phyloP scores from a whole-genome alignment of 92 coral and sea anemone species.

The Siderastrea siderea region DNA sequence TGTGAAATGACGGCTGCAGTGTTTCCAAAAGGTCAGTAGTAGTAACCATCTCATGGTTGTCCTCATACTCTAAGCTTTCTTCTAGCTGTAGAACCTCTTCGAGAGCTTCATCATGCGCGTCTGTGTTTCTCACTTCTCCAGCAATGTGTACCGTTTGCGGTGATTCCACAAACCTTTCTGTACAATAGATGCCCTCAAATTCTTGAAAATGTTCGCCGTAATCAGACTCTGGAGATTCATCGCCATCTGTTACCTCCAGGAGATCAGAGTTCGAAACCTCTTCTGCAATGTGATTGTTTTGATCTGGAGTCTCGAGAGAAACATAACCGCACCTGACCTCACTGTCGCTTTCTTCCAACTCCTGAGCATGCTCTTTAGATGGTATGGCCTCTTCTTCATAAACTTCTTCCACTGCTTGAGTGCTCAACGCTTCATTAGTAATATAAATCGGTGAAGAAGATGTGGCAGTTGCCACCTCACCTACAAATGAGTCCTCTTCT shows the following conservation, averaged over 20 bases:
- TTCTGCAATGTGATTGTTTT: slow-evolving; percentile 26
- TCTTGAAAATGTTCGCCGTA: slow-evolving; percentile 40
- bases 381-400: slow-evolving; percentile 17
- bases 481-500: slow-evolving; percentile 8
- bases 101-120: background rate
- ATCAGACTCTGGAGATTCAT: slow-evolving; percentile 55
- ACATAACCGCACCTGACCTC: slow-evolving; percentile 37
- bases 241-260: slow-evolving; percentile 31
- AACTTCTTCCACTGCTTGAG: slow-evolving; percentile 12
- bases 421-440: slow-evolving; percentile 35
- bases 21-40: slow-evolving; percentile 2
- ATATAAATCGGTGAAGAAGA: slow-evolving; percentile 21
- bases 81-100: slow-evolving; percentile 20
- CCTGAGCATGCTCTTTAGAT: slow-evolving; percentile 41
- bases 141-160: slow-evolving; percentile 11
- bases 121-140: slow-evolving; percentile 24
- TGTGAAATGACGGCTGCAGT: slow-evolving; percentile 12
- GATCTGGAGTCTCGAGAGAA: slow-evolving; percentile 16
- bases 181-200: slow-evolving; percentile 15
- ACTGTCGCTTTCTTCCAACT: slow-evolving; percentile 26
- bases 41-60: slow-evolving; percentile 26
- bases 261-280: slow-evolving; percentile 27
- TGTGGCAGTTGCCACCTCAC: background rate
- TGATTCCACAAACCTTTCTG: background rate
- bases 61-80: slow-evolving; percentile 50